Evolutionary conservation across 1,140 invertebrate genomes (phyloP).

Genomic region (Mactra quadrangularis): DNA sequence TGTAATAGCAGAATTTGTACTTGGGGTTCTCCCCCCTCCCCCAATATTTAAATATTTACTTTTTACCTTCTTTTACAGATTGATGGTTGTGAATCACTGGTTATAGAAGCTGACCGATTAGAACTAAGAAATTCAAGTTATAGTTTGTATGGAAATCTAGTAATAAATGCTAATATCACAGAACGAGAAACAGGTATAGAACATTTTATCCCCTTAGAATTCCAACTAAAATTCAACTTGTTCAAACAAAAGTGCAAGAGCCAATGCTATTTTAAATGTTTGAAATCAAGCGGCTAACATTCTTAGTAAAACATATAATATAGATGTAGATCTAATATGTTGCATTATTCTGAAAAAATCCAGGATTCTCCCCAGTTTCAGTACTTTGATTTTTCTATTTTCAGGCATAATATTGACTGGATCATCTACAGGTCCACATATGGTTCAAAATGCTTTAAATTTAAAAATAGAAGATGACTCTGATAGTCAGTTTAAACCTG

Average conservation of each 20-base stretch:
- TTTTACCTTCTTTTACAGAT: constrained; percentile 69
- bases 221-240: no score
- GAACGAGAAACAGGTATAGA: constrained; percentile 77
- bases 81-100: constrained; percentile 77
- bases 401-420: constrained; percentile 68
- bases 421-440: constrained; percentile 59
- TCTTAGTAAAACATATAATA: no score
- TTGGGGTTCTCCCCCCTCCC: no score
- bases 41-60: background rate
- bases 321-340: no score
- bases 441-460: constrained; percentile 64
- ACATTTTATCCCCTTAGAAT: no score
- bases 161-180: constrained; percentile 74
- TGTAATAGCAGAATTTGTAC: no score
- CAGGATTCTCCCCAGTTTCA: no score
- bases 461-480: constrained; percentile 80
- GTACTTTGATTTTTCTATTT: constrained; percentile 2
- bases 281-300: no score
- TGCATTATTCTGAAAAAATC: no score
- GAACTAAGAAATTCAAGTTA: constrained; percentile 54
- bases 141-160: constrained; percentile 66
- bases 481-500: constrained; percentile 87
- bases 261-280: no score
- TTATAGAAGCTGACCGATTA: constrained; percentile 65
- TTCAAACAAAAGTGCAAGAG: no score